Conservation (phyloP, 2,888 invertebrate genomes). For the Corythucha ciliata region DNA sequence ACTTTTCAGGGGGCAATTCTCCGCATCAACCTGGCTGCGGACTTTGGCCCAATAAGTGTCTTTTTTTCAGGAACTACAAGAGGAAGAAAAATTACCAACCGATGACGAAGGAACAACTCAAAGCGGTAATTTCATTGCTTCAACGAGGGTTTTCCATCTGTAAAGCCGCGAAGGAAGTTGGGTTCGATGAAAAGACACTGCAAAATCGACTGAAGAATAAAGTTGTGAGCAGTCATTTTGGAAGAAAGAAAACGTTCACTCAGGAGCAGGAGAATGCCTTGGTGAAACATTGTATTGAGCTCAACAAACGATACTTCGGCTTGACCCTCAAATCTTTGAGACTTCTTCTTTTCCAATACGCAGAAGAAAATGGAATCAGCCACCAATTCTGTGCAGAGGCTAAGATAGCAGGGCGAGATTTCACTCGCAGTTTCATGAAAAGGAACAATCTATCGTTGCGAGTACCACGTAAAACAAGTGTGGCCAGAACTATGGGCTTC, state of each 20-base stretch:
- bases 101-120: background rate
- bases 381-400: background rate
- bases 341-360: slow-evolving; percentile 2
- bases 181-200: background rate
- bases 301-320: slow-evolving; percentile 9
- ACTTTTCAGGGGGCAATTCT: too few species aligned
- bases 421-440: too few species aligned
- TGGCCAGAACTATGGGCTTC: too few species aligned
- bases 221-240: background rate
- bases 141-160: too few species aligned
- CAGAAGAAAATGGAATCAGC: slow-evolving; percentile 5
- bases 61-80: slow-evolving; percentile 1
- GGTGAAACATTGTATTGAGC: too few species aligned
- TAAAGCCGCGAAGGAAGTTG: too few species aligned
- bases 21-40: too few species aligned
- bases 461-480: background rate
- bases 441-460: background rate
- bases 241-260: background rate
- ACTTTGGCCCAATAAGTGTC: too few species aligned
- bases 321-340: slow-evolving; percentile 11
- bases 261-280: background rate
- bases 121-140: background rate
- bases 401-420: too few species aligned
- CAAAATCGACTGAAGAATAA: background rate
- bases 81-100: background rate